Percentiles rank a stretch among this genome's conserved stretches.
These are phyloP conservation scores for Riparia riparia DNA, from an alignment of 2,113 vertebrate genomes.

Conservation along the genomic window DNA sequence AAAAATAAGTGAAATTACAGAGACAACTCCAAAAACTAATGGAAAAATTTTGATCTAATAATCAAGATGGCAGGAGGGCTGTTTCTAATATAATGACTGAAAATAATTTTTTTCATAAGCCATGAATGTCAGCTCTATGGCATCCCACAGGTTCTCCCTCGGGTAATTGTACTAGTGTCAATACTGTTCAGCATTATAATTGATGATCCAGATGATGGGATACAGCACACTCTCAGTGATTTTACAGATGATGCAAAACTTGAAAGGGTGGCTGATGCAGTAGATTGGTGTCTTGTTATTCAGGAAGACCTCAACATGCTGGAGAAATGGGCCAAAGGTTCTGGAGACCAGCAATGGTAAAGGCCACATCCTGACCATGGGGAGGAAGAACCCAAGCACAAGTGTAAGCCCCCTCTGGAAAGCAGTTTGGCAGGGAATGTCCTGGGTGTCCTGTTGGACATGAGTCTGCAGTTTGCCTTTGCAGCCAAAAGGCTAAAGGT, in stretches of 20 bases:
- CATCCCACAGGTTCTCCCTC: not conserved
- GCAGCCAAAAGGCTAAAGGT: not conserved
- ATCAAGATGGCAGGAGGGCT: not conserved
- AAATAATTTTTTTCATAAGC: not conserved
- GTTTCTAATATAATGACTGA: not conserved
- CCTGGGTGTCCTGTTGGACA: not conserved
- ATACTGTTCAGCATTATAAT: not conserved
- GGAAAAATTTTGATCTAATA: not conserved
- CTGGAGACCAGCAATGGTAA: not conserved
- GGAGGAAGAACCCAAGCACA: not conserved
- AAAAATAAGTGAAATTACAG: not conserved
- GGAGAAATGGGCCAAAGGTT: not conserved
- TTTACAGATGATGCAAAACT: not conserved
- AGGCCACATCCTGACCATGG: not conserved
- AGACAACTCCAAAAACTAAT: not conserved
- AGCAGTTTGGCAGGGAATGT: not conserved
- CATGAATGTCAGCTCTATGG: not conserved
- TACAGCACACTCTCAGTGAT: not conserved
- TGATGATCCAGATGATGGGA: not conserved
- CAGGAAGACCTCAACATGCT: not conserved
- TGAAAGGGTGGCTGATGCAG: not conserved
- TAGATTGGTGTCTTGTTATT: not conserved
- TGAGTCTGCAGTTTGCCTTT: fast-evolving
- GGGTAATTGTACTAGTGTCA: not conserved
- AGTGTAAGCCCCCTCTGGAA: not conserved